These are phyloP conservation scores for Bettongia penicillata DNA, from an alignment of 2,113 vertebrate species.

Conservation along the genomic window DNA sequence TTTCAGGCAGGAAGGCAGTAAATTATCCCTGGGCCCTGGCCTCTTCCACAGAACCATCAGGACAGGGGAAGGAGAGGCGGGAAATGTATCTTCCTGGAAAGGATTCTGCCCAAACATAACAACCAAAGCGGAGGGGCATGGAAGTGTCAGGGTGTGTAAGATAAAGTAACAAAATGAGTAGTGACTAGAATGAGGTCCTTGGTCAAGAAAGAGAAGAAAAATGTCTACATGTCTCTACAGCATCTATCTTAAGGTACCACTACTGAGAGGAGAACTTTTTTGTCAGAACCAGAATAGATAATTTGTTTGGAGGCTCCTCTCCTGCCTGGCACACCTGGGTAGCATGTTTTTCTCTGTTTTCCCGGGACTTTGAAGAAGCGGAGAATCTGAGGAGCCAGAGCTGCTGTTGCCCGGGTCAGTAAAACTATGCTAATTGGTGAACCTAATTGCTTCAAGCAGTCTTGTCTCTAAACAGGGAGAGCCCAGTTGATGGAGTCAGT, in stretches of 20 bases:
- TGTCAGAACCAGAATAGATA: background rate
- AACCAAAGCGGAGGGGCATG: slow-evolving; percentile 22
- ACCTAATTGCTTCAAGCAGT: slow-evolving; percentile 86
- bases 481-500: slow-evolving; percentile 80
- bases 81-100: slow-evolving; percentile 53
- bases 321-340: slow-evolving; percentile 46
- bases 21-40: slow-evolving; percentile 32
- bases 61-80: slow-evolving; percentile 1
- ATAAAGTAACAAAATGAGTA: slow-evolving; percentile 21
- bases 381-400: slow-evolving; percentile 68
- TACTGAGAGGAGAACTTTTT: background rate
- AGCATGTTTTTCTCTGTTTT: slow-evolving; percentile 62
- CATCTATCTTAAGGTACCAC: background rate
- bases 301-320: slow-evolving; percentile 33
- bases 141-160: background rate
- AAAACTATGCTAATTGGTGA: slow-evolving; percentile 84
- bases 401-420: slow-evolving; percentile 75
- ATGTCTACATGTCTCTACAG: slow-evolving; percentile 33
- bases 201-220: slow-evolving; percentile 15
- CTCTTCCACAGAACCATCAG: background rate
- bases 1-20: slow-evolving; percentile 5
- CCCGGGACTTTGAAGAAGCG: slow-evolving; percentile 72
- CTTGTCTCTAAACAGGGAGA: slow-evolving; percentile 81
- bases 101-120: slow-evolving; percentile 43
- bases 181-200: background rate